These are phyloP conservation scores for Pteria penguin DNA, from an alignment of 2,888 invertebrate species.

Conservation along the genomic window DNA sequence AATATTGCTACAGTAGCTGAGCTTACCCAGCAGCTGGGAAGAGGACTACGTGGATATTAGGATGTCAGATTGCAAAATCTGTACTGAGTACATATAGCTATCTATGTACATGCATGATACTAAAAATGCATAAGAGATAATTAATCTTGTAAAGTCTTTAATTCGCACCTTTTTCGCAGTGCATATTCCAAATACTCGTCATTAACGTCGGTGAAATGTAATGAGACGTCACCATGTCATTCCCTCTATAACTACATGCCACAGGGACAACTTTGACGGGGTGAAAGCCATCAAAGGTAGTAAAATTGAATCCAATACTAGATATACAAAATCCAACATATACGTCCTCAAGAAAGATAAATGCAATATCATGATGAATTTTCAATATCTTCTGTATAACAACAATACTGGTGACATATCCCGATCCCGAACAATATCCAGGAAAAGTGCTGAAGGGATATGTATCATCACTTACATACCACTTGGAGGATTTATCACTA, in stretches of 20 bases:
- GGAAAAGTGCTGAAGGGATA: constrained; percentile 59
- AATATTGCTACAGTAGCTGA: no score
- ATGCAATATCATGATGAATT: constrained; percentile 59
- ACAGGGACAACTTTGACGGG: background rate
- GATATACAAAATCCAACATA: constrained; percentile 60
- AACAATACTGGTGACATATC: constrained; percentile 58
- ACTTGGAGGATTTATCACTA: constrained; percentile 57
- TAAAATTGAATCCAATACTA: constrained; percentile 41
- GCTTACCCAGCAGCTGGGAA: no score
- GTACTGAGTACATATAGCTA: no score
- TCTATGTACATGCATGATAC: no score
- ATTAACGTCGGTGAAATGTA: background rate
- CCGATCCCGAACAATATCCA: constrained; percentile 65
- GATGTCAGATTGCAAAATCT: no score
- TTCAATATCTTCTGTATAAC: constrained; percentile 51
- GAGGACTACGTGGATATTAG: no score
- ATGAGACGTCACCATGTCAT: background rate
- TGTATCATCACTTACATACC: constrained; percentile 58
- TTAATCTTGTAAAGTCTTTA: no score
- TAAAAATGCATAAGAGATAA: no score
- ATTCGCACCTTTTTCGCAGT: no score
- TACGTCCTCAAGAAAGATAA: constrained; percentile 68
- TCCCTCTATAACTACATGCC: background rate
- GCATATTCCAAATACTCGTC: background rate
- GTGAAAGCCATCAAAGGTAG: background rate